Base-by-base conservation (phyloP, 2,797 vertebrate species). In the Acrossocheilus wenchowensis region DNA sequence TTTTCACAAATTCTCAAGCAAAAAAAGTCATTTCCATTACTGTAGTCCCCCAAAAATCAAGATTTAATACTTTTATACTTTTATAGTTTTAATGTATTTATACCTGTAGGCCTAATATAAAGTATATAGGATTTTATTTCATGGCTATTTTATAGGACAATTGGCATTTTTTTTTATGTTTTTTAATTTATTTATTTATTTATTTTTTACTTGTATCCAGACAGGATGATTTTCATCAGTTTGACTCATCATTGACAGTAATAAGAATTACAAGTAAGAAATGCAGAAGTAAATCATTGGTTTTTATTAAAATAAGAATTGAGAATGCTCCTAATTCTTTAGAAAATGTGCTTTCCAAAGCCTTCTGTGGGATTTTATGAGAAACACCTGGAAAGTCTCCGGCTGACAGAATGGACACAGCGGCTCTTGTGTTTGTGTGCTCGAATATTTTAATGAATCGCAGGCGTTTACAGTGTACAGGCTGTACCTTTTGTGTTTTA, bases 301-400 rank as follows among this genome's bases (percentile, higher is more conserved):
- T 36, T 57, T 1, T 1, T 41, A 41, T 7, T 9, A 72, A 11
- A 30, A 60, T 30, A 6, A 19, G 1, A 71, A 26, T 1, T n/a
- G 23, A 26, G 11, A 3, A 36, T 23, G 66, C n/a, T 23, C 6
- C 5, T 71, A 17, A 19, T 43, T 43, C 1, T 30, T 15, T 11
- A 39, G 2, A 30, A 73, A 43, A 82, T 21, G 19, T n/a, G 43
- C 12, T 41, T 73, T 74, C 3, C 17, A 21, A 60, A 21, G 39
- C 6, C 43, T n/a, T 21, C 30, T 11, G 21, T 72, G 26, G 21
- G 52, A 34, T 80, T 86, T 74, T 52, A 74, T 80, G 69, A 78
- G 57, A 50, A 73, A 71, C 64, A 83, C 81, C 81, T 78, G 73
- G 64, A 64, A 21, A 45, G 54, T 23, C 34, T 83, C 81, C 8